These are phyloP conservation scores for Acrocyrtus sp. DNA, from an alignment of 2,888 invertebrate genomes.

Conservation along the genomic window DNA sequence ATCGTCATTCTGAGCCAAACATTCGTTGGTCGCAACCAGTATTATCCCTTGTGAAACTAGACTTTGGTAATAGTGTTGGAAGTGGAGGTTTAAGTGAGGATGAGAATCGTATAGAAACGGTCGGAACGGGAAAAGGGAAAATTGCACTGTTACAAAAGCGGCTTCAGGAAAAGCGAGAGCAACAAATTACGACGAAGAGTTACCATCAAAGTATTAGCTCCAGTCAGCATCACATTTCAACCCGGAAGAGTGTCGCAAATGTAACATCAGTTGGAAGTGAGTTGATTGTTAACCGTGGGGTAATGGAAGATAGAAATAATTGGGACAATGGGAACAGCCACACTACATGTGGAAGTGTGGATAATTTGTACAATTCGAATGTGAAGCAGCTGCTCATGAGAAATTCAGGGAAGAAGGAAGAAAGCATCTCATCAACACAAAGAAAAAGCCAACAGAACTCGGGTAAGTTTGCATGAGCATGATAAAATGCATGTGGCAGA, in stretches of 20 bases:
- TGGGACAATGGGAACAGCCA: constrained; percentile 39
- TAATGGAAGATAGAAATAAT: constrained; percentile 29
- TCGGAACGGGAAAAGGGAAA: constrained; percentile 49
- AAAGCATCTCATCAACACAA: constrained; percentile 27
- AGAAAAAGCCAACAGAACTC: neutral
- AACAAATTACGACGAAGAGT: constrained; percentile 41
- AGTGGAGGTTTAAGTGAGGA: constrained; percentile 41
- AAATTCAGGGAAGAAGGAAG: neutral
- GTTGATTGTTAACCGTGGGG: constrained; percentile 26
- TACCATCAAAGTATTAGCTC: constrained; percentile 37
- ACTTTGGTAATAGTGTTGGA: constrained; percentile 40
- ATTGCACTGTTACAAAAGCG: constrained; percentile 37
- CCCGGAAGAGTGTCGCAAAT: constrained; percentile 38
- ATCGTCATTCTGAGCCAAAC: constrained; percentile 62
- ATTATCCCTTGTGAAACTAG: constrained; percentile 57
- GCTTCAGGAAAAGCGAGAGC: constrained; percentile 43
- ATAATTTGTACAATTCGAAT: constrained; percentile 59
- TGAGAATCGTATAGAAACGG: constrained; percentile 39
- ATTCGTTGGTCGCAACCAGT: constrained; percentile 62
- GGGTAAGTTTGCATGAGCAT: constrained; percentile 14
- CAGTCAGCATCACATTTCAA: constrained; percentile 40
- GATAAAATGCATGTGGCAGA: no score
- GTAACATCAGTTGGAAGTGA: constrained; percentile 41
- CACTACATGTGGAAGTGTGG: constrained; percentile 56
- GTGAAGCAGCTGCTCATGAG: constrained; percentile 33